Conservation (phyloP, 2,888 invertebrate genomes). For the Osedax fenrisi region DNA sequence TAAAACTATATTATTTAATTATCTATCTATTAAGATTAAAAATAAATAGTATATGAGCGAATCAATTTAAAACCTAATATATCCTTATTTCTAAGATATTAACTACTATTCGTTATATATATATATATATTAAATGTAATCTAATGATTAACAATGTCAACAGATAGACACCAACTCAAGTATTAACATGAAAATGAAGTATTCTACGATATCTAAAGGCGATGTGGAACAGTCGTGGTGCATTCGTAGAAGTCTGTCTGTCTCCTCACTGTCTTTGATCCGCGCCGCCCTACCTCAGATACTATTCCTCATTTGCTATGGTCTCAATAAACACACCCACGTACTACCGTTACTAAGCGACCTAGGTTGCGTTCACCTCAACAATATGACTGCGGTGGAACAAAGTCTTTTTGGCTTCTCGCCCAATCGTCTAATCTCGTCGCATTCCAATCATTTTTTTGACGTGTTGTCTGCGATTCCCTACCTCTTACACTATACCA, state of each 20-base stretch:
- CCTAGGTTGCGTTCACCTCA: constrained; percentile 30
- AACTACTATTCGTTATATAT: no score
- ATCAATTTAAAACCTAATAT: no score
- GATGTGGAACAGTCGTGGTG: not conserved
- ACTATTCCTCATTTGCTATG: constrained; percentile 33
- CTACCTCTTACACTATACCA: constrained; percentile 35
- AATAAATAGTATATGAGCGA: no score
- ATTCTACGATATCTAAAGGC: no score
- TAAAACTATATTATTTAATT: no score
- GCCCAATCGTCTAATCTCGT: constrained; percentile 32
- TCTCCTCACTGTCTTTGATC: not conserved
- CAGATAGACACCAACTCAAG: no score
- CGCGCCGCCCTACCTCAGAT: constrained; percentile 32
- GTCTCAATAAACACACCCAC: constrained; percentile 30
- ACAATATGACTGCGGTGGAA: constrained; percentile 35
- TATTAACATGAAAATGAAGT: no score
- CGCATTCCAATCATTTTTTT: constrained; percentile 20
- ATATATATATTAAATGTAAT: no score
- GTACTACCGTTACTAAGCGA: constrained; percentile 31
- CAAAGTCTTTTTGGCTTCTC: constrained; percentile 28
- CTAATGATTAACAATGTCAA: no score
- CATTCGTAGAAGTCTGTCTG: not conserved
- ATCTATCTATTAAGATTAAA: no score
- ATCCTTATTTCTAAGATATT: no score
- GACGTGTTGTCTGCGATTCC: constrained; percentile 35